Conservation (phyloP, 92 coral and sea anemone genomes). For the Heliopora coerulea region DNA sequence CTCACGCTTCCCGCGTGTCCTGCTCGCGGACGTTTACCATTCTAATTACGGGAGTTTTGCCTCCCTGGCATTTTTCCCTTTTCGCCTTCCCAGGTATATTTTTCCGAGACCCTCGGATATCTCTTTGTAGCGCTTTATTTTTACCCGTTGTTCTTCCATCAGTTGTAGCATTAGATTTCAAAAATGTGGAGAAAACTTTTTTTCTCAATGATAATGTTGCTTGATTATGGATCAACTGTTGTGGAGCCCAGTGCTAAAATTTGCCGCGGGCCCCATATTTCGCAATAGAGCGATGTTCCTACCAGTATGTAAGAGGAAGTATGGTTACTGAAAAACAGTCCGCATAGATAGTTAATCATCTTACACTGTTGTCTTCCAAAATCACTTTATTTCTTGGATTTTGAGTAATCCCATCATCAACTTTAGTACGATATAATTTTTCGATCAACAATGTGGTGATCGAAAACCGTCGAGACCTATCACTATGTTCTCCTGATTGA, state of each 20-base stretch:
- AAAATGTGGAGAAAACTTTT: constrained; percentile 7
- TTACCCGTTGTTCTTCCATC: neutral
- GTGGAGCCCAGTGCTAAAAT: neutral
- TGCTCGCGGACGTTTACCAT: constrained; percentile 12
- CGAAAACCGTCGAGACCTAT: too few species aligned
- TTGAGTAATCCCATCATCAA: too few species aligned
- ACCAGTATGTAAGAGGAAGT: too few species aligned
- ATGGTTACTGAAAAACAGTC: too few species aligned
- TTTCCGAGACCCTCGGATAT: constrained; percentile 6
- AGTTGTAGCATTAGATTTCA: constrained; percentile 1
- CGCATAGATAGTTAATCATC: too few species aligned
- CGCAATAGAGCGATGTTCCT: too few species aligned
- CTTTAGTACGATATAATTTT: too few species aligned
- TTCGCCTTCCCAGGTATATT: constrained; percentile 10
- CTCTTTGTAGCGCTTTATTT: neutral
- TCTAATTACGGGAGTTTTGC: constrained; percentile 33
- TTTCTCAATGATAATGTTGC: neutral
- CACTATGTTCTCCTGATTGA: too few species aligned
- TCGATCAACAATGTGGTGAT: too few species aligned
- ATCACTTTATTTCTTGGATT: too few species aligned
- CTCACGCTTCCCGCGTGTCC: constrained; percentile 17
- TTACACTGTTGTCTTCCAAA: too few species aligned
- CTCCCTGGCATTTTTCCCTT: constrained; percentile 26
- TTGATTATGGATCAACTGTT: neutral
- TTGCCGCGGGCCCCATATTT: too few species aligned